phyloP scores from a whole-genome alignment of 2,888 invertebrate species.

The Volucella bombylans region DNA sequence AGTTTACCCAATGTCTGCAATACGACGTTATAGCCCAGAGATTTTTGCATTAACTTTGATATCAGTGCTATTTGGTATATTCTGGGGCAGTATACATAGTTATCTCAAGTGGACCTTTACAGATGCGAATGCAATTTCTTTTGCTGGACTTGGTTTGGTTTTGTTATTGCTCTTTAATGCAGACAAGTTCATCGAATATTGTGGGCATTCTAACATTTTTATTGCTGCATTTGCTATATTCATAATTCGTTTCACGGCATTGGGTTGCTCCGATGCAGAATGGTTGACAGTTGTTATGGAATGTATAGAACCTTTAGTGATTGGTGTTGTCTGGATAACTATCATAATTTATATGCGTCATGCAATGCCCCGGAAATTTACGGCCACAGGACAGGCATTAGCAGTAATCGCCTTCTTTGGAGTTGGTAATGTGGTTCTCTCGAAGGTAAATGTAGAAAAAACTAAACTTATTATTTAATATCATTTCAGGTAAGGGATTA shows the following conservation, averaged over 20 bases:
- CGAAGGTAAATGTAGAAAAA: background rate
- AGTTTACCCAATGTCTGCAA: slow-evolving; percentile 90
- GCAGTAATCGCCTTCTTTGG: slow-evolving; percentile 92
- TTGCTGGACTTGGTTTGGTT: slow-evolving; percentile 77
- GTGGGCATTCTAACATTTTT: slow-evolving; percentile 91
- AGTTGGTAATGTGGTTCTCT: slow-evolving; percentile 83
- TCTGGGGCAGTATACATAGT: slow-evolving; percentile 91
- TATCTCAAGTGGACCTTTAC: slow-evolving; percentile 87
- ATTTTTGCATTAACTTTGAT: slow-evolving; percentile 88
- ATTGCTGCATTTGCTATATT: slow-evolving; percentile 92
- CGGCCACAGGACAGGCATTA: slow-evolving; percentile 90
- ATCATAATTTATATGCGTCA: slow-evolving; percentile 91
- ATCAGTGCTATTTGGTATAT: slow-evolving; percentile 87
- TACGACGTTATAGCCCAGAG: slow-evolving; percentile 89
- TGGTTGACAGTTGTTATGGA: slow-evolving; percentile 88
- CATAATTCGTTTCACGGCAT: slow-evolving; percentile 88
- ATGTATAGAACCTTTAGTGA: slow-evolving; percentile 88
- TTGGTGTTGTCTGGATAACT: slow-evolving; percentile 91
- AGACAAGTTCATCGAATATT: slow-evolving; percentile 91
- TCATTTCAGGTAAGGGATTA: slow-evolving; percentile 86
- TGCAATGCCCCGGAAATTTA: slow-evolving; percentile 89
- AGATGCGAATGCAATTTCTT: slow-evolving; percentile 77
- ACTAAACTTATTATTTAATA: background rate
- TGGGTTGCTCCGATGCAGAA: slow-evolving; percentile 84
- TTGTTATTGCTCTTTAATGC: slow-evolving; percentile 84